These are phyloP conservation scores for Schlechtendalia chinensis DNA, from an alignment of 1,140 invertebrate species.

Conservation along the genomic window DNA sequence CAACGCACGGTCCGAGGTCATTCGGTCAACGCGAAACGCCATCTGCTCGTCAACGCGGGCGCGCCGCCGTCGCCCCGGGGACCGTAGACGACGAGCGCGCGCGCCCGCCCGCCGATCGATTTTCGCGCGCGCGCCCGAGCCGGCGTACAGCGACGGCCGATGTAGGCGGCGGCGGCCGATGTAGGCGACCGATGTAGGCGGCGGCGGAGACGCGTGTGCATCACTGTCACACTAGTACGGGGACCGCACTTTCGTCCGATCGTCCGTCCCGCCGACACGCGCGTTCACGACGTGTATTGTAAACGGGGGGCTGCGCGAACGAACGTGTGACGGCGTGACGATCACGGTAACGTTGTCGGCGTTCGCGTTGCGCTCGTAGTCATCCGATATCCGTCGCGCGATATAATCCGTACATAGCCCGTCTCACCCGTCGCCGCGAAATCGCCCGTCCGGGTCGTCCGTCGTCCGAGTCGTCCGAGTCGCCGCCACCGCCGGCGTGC, in stretches of 20 bases:
- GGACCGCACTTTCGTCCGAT: background rate
- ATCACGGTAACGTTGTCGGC: no score
- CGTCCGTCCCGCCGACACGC: background rate
- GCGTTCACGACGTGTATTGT: no score
- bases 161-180: constrained; percentile 3
- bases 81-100: background rate
- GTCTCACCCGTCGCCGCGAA: background rate
- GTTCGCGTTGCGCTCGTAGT: no score
- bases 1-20: constrained; percentile 31
- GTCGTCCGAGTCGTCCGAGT: no score
- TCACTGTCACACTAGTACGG: background rate
- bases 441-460: background rate
- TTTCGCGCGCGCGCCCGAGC: constrained; percentile 11
- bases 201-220: constrained; percentile 4
- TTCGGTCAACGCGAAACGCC: constrained; percentile 40
- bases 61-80: constrained; percentile 6
- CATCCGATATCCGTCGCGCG: no score
- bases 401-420: background rate
- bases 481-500: background rate
- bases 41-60: constrained; percentile 19
- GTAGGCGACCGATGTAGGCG: no score
- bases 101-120: constrained; percentile 14
- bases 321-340: no score
- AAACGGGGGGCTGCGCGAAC: no score
- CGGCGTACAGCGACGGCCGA: constrained; percentile 23